Evolutionary conservation across 2,888 invertebrate species (phyloP).

Genomic region (Thalpophila matura): DNA sequence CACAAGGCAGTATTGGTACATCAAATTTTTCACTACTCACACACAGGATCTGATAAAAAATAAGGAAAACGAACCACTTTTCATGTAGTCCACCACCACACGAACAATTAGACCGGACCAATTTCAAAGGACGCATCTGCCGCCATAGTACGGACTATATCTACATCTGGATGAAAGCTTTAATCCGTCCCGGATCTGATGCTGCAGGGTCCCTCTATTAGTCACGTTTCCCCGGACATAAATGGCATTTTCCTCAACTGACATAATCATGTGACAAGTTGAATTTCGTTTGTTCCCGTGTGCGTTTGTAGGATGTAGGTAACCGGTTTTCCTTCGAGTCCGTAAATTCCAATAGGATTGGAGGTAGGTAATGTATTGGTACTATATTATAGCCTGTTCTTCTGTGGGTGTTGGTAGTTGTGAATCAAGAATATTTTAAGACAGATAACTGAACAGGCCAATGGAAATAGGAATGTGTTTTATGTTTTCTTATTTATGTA

Average conservation of each 20-base stretch:
- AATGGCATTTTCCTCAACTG: conserved; percentile 61
- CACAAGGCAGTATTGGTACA: neutral
- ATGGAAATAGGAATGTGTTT: no score
- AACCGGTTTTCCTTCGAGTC: conserved; percentile 19
- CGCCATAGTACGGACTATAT: conserved; percentile 12
- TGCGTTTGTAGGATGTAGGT: conserved; percentile 7
- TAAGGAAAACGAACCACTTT: neutral
- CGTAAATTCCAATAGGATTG: conserved; percentile 32
- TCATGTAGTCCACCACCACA: neutral
- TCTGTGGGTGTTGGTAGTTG: conserved; percentile 7
- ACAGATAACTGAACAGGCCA: neutral
- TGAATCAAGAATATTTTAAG: conserved; percentile 44
- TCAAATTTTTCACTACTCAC: neutral
- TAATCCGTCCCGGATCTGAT: conserved; percentile 48
- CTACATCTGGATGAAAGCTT: conserved; percentile 36
- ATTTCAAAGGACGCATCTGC: conserved; percentile 38
- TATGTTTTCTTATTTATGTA: no score
- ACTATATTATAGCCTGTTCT: conserved; percentile 28
- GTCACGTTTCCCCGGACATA: conserved; percentile 56
- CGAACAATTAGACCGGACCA: conserved; percentile 30
- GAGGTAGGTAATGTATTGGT: conserved; percentile 37
- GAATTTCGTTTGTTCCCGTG: conserved; percentile 34
- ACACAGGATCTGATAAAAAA: conserved; percentile 20
- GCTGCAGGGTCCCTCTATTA: conserved; percentile 52
- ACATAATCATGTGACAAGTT: conserved; percentile 58